Conservation (phyloP, 1,140 invertebrate species). For the Campoletis sonorensis region DNA sequence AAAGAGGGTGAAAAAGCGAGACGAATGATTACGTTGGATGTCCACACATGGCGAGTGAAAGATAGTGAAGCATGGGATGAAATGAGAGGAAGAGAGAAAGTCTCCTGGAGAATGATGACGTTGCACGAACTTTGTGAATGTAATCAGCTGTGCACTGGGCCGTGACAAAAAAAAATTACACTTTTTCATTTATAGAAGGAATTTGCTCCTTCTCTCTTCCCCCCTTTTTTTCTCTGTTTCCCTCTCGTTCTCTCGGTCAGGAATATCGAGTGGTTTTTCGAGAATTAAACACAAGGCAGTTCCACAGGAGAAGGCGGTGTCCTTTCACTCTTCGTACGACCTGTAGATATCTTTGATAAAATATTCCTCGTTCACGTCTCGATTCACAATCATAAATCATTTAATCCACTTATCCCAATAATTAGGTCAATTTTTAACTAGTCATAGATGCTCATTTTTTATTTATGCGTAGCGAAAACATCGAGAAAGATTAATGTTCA, state of each 20-base stretch:
- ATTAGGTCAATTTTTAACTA: too few species aligned
- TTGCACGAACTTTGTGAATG: slow-evolving; percentile 56
- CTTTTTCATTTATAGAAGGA: slow-evolving; percentile 22
- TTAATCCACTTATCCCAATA: too few species aligned
- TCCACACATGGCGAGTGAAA: slow-evolving; percentile 7
- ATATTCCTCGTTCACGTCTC: not conserved
- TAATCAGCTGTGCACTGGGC: slow-evolving; percentile 57
- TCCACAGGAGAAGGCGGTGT: not conserved
- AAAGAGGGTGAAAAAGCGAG: slow-evolving; percentile 33
- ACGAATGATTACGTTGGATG: not conserved
- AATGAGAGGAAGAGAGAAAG: not conserved
- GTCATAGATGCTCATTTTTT: too few species aligned
- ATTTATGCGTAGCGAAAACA: too few species aligned
- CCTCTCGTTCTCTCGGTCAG: slow-evolving; percentile 12
- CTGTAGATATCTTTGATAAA: not conserved
- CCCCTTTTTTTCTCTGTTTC: not conserved
- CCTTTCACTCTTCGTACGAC: not conserved
- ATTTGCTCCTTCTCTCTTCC: not conserved
- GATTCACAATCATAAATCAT: not conserved
- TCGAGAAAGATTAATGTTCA: too few species aligned
- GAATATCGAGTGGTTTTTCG: slow-evolving; percentile 7
- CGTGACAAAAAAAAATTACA: slow-evolving; percentile 61
- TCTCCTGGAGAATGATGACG: slow-evolving; percentile 17
- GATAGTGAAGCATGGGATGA: not conserved
- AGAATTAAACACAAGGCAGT: not conserved